Evolutionary conservation across 2,797 vertebrate species (phyloP), one percentile per base, ranked within the genome.

Genomic region (Cheirogaleus major): DNA sequence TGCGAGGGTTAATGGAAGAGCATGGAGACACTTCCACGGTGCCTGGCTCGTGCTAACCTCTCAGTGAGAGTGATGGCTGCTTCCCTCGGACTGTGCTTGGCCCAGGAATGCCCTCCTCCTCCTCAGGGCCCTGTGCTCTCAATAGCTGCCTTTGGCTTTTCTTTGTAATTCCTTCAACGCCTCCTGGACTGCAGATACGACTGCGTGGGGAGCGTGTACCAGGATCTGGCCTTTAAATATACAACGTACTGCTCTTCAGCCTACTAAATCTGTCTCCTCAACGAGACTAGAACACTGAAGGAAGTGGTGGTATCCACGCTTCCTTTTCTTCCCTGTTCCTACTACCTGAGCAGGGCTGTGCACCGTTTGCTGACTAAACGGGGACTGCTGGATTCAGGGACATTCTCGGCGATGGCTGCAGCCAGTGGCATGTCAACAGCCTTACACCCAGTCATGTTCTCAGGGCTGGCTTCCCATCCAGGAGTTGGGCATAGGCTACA

Each of bases 161-260:
- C 48, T 82, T 32, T 2, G 7, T 22, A 61, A 55, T 17, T 63
- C 52, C 32, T 55, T 27, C 89, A 38, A 1, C 1, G 32, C n/a
- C 43, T 41, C 55, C 59, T 72, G 8, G 41, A 4, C 59, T 83
- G 32, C 61, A 38, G 61, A 43, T 27, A n/a, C 0, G 1, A 20
- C 20, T 27, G 14, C 3, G 5, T 6, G 0, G 23, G 25, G 32
- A 86, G 17, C 1, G 0, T 8, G 11, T 2, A 59, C n/a, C 5
- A 3, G 0, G 3, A 70, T 61, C 61, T 0, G 0, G 22, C 48
- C 32, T 55, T 50, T 25, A 35, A 59, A 13, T 27, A 52, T 32
- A 11, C 55, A 75, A 9, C 1, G 0, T 6, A 35, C 15, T 41
- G 38, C 4, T 75, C 41, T 75, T 86, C 5, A 1, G 7, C 27